Percentiles rank a stretch among this genome's conserved stretches.
Conservation (phyloP, 2,888 invertebrate species). For the Baccha elongata region DNA sequence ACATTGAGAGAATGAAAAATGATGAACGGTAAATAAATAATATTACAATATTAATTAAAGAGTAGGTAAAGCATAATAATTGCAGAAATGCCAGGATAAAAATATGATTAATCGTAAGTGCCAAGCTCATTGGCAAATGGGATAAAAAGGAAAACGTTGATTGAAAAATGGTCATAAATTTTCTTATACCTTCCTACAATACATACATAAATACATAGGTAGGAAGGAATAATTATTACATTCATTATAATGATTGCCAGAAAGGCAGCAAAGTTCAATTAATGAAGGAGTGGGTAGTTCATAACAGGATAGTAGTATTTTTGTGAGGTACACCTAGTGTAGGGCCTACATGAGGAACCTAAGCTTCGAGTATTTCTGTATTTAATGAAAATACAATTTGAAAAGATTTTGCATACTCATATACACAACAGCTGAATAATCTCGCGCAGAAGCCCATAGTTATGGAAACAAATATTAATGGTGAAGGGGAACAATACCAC, state of each 20-base stretch:
- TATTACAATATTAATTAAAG: conserved; percentile 49
- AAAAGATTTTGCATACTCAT: too few relatives aligned
- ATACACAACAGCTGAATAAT: too few relatives aligned
- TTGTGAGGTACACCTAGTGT: too few relatives aligned
- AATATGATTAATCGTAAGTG: conserved; percentile 41
- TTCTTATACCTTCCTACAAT: conserved; percentile 20
- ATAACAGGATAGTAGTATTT: neutral
- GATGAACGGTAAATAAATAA: conserved; percentile 42
- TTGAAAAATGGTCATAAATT: conserved; percentile 52
- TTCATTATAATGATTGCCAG: neutral
- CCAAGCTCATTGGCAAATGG: conserved; percentile 18
- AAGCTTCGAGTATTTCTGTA: too few relatives aligned
- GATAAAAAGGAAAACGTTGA: conserved; percentile 26
- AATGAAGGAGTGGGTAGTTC: neutral
- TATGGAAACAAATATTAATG: too few relatives aligned
- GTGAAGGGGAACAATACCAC: too few relatives aligned
- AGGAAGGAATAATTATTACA: neutral
- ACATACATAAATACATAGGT: neutral
- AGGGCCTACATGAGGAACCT: too few relatives aligned
- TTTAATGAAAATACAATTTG: too few relatives aligned
- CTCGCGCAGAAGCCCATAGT: too few relatives aligned
- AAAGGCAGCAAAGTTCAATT: neutral
- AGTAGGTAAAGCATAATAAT: conserved; percentile 53
- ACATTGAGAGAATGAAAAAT: conserved; percentile 19
- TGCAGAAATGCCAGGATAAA: conserved; percentile 31